Conservation (phyloP, 2,797 vertebrate species). For the Fratercula arctica region DNA sequence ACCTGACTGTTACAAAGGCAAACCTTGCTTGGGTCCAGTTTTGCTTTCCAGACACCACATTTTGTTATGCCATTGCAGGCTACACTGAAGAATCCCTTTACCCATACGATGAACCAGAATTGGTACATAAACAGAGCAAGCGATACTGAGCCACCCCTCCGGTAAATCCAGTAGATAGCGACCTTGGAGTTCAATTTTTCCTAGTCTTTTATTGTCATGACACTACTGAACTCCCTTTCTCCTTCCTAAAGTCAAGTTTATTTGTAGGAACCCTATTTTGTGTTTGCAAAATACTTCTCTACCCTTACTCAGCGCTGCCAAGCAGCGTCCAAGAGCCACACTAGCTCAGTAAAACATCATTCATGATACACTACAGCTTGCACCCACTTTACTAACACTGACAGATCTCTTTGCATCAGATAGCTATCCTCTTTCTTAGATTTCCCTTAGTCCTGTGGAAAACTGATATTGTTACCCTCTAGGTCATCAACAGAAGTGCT, state of each 20-base stretch:
- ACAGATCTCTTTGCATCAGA: not conserved
- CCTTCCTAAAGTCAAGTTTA: not conserved
- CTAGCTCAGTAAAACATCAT: not conserved
- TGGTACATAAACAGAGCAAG: not conserved
- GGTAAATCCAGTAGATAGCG: not conserved
- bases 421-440: not conserved
- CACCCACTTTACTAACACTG: not conserved
- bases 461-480: not conserved
- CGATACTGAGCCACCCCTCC: fast-evolving
- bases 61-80: not conserved
- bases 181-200: not conserved
- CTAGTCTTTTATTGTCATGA: not conserved
- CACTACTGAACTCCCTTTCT: not conserved
- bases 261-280: not conserved
- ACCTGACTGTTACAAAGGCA: not conserved
- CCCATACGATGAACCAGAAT: not conserved
- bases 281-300: not conserved
- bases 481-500: not conserved
- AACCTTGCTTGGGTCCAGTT: not conserved
- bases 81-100: not conserved
- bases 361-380: not conserved
- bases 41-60: not conserved
- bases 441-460: not conserved
- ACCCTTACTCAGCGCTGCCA: not conserved
- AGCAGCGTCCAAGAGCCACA: not conserved